phyloP scores from a whole-genome alignment of 2,797 vertebrate species.

The Cuniculus paca region DNA sequence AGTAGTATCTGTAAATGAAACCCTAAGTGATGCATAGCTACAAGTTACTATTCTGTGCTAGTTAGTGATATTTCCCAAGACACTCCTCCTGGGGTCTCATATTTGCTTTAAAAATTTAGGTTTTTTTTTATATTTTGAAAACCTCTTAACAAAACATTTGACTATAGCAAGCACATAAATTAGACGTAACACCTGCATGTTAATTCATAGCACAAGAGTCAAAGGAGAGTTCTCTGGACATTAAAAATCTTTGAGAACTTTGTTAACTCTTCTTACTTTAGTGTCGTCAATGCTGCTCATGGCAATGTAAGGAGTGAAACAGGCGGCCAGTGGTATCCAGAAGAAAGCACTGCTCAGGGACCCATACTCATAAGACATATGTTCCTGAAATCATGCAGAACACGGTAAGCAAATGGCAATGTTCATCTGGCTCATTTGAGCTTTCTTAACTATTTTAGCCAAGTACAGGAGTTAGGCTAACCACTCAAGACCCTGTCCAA shows the following conservation, averaged over 20 bases:
- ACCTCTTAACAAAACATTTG: not conserved
- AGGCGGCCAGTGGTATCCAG: slow-evolving; percentile 88
- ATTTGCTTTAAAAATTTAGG: not conserved
- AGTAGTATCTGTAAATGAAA: not conserved
- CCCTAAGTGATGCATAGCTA: not conserved
- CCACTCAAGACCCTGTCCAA: not conserved
- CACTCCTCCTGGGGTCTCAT: not conserved
- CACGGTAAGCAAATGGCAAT: not conserved
- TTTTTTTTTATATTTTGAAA: not conserved
- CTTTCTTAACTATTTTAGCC: not conserved
- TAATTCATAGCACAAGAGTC: not conserved
- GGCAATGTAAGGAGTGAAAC: slow-evolving; percentile 92
- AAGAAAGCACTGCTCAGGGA: not conserved
- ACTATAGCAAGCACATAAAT: not conserved
- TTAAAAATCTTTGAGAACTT: not conserved
- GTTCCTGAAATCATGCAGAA: slow-evolving; percentile 53
- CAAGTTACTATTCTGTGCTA: not conserved
- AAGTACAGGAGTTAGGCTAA: not conserved
- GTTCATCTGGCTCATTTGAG: not conserved
- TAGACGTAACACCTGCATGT: not conserved
- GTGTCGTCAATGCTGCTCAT: slow-evolving; percentile 92
- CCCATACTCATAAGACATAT: not conserved
- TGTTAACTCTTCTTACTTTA: slow-evolving; percentile 82
- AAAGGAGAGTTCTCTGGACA: not conserved
- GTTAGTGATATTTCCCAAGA: not conserved